A percentile compares a stretch with the other conserved stretches of the same genome.
Evolutionary conservation across 2,888 invertebrate species (phyloP).

Genomic region (Epsilonema sp.): DNA sequence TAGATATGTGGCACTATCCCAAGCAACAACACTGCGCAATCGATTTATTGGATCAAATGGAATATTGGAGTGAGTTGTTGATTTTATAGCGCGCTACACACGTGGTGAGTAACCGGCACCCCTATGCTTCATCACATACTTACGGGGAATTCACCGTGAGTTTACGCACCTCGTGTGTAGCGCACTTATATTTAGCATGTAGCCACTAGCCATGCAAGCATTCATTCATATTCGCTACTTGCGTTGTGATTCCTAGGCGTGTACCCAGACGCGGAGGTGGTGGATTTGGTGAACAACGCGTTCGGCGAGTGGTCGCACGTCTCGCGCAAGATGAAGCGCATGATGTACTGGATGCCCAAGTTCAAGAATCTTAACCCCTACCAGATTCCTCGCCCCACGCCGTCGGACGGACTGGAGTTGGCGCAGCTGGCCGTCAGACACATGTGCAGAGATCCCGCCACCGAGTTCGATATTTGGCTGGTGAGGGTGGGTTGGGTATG

Average conservation of each 20-base stretch:
- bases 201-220: background rate
- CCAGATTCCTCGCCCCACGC: constrained; percentile 43
- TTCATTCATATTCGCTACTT: background rate
- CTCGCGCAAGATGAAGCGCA: constrained; percentile 32
- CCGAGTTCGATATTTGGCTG: constrained; percentile 15
- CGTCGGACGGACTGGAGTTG: constrained; percentile 11
- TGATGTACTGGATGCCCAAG: constrained; percentile 56
- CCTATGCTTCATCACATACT: no score
- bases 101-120: no score
- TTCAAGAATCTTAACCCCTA: constrained; percentile 73
- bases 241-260: constrained; percentile 41
- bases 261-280: constrained; percentile 71
- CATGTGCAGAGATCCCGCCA: constrained; percentile 24
- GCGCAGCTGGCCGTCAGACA: constrained; percentile 22
- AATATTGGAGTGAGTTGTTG: constrained; percentile 49
- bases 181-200: no score
- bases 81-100: no score
- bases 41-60: constrained; percentile 82
- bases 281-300: constrained; percentile 54
- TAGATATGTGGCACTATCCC: constrained; percentile 77
- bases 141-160: no score
- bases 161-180: no score
- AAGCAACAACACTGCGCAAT: constrained; percentile 83
- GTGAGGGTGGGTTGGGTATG: constrained; percentile 10
- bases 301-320: constrained; percentile 54